Base-by-base conservation (phyloP, 2,888 invertebrate species). In the Patella caerulea region DNA sequence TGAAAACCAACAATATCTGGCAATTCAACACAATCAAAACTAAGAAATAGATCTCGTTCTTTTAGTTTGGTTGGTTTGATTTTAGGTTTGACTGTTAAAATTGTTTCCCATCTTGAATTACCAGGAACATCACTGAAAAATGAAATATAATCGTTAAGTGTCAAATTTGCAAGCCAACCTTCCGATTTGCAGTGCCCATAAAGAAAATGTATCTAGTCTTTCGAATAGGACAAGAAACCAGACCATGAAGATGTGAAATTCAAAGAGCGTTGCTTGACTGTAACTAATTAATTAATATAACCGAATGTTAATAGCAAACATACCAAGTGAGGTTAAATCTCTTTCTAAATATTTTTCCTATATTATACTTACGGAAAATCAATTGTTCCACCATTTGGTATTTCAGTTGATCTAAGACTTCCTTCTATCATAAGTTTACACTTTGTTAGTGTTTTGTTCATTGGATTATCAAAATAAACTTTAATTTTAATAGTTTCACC, bases 11-110 rank as follows among this genome's bases (percentile, higher is more conserved):
- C 65, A 65, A 65, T 65, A 65, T 65, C 65, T 12, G 65, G 65
- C 19, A 65, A 24, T 24, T 65, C 65, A 24, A 24, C 65, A 65
- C 65, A 65, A 65, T 65, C 65, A 65, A 65, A 65, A 65, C 65
- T 65, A 24, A 65, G 24, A 65, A 65, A 65, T 65, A 65, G 24
- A 65, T 65, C 65, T 65, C 65, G 11, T 14, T 65, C 65, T 12
- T 24, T 24, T 24, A 24, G 11, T 4, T 14, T 14, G 11, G 9
- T 65, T 24, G 19, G 19, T 65, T 65, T 65, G 24, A 24, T 19
- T 65, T 65, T 65, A 12, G 24, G 19, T 65, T 65, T 65, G 45
- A 45, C 9, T 45, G 45, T 45, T 15, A 65, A 24, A 24, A 24
- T 65, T 4, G 65, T 24, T 65, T 65, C 65, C 65, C 65, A 65